Evolutionary conservation across 2,797 vertebrate species (phyloP), one percentile per base, ranked within the genome.

Genomic region (Sebastes flavidus): DNA sequence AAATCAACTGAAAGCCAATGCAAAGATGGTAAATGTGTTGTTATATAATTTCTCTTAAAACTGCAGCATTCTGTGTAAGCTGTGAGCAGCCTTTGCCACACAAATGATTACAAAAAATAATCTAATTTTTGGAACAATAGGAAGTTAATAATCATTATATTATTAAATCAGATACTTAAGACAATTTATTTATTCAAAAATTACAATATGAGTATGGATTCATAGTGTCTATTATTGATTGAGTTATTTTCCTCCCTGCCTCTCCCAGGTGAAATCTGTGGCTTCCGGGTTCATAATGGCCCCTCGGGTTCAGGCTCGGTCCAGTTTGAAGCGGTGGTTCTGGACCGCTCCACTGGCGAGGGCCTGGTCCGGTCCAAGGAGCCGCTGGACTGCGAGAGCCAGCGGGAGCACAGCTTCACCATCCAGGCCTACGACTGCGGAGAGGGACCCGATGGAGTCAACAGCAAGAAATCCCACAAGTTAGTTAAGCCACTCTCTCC

Each of bases 401-500:
- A 99, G 84, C 96, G 98, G 77, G 99, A 99, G 66, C 98, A 99
- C 94, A 99, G 97, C 25, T 99, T 99, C 88, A 99, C 98, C 90
- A 99, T 99, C 94, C 99, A 99, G 93, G 99, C 99, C 67, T 99
- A 99, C 1, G 99, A 99, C 94, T 99, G 99, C 1, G 99, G 99
- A 71, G 99, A 99, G 92, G 98, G 98, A 55, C 97, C 98, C 0
- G 98, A 99, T 0, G 98, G 97, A 56, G 92, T 95, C 90, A 99
- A 99, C 92, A 98, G 97, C 96, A 99, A 99, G 94, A 99, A 99
- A 88, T 99, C 99, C 24, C 99, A 99, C 96, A 99, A 99, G 99
- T 99, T 67, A 95, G 98, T 99, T 70, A 95, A 87, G 20, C n/a
- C 3, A 2, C 29, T 16, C 6, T 1, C 16, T 5, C 49, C 18